Percentiles rank a stretch among this genome's conserved stretches.
phyloP scores from a whole-genome alignment of 2,888 invertebrate genomes.

The Nomada lathburiana region DNA sequence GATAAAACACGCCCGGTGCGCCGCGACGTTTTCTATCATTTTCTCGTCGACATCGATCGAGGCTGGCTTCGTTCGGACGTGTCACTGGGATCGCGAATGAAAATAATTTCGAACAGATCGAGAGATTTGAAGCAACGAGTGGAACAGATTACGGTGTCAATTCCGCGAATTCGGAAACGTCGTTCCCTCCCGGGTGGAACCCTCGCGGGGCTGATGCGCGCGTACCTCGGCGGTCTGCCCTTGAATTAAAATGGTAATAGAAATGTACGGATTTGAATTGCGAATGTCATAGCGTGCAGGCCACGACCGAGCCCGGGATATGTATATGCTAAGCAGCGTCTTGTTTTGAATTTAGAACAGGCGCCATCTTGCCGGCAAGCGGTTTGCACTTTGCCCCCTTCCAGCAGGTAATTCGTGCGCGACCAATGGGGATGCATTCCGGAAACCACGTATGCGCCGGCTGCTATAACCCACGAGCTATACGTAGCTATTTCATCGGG shows the following conservation, averaged over 20 bases:
- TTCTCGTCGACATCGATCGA: neutral
- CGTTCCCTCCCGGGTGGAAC: neutral
- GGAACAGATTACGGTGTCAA: neutral
- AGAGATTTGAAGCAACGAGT: too few relatives aligned
- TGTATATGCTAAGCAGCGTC: constrained; percentile 84
- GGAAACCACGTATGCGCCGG: constrained; percentile 69
- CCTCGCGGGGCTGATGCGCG: constrained; percentile 47
- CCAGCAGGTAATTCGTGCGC: constrained; percentile 78
- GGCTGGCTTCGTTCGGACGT: neutral
- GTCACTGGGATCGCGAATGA: too few relatives aligned
- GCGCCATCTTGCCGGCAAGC: constrained; percentile 83
- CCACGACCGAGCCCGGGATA: constrained; percentile 75
- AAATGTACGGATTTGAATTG: constrained; percentile 84
- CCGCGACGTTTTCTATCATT: neutral
- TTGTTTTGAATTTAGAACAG: constrained; percentile 85
- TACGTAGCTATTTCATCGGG: constrained; percentile 65
- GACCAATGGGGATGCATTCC: constrained; percentile 74
- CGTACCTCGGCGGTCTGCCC: constrained; percentile 72
- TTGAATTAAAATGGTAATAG: constrained; percentile 84
- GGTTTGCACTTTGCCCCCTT: constrained; percentile 83
- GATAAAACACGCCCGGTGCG: too few relatives aligned
- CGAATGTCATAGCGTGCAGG: constrained; percentile 83
- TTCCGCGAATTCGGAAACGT: neutral
- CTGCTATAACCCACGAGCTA: constrained; percentile 59
- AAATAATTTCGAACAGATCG: too few relatives aligned